Base-by-base conservation (phyloP, 2,888 invertebrate species). In the Brachynemurus nebulosus region DNA sequence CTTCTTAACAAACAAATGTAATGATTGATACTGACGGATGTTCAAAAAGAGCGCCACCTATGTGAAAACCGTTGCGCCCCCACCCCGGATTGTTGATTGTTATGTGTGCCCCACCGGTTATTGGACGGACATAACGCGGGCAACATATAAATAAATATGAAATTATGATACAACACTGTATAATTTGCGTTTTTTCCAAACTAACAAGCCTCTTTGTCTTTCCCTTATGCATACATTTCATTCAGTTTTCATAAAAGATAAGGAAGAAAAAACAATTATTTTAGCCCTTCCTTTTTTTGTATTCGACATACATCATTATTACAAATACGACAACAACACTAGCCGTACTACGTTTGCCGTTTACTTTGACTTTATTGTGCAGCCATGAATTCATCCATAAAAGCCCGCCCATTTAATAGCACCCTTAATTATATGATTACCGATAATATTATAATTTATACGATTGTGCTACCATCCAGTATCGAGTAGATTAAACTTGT, bases 321-420 rank as follows among this genome's bases (percentile, higher is more conserved):
- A 23, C 23, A 23, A 7, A 23, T 9, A 23, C 23, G 9, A 9
- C 23, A 7, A 23, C n/a, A n/a, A n/a, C n/a, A n/a, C n/a, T n/a
- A n/a, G n/a, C n/a, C n/a, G n/a, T n/a, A n/a, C n/a, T n/a, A n/a
- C n/a, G 23, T 23, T 6, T 7, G 23, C 23, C 9, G 23, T 23
- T 6, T 23, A 23, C 23, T 6, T 23, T 6, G 63, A 63, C n/a
- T n/a, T n/a, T n/a, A n/a, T n/a, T 8, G 14, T 20, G 63, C 66
- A 64, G 66, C 66, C 66, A 66, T 66, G 64, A 61, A 63, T 63
- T 61, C 62, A 60, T 62, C 37, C 37, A 37, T 37, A 37, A 62
- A 61, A 62, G 62, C 61, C 66, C 66, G 66, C 66, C 66, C 65
- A 66, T 64, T 62, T 66, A 66, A 66, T 66, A 62, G 63, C 64